Percentiles rank a stretch among this genome's conserved stretches.
These are phyloP conservation scores for Aporophyla nigra DNA, from an alignment of 2,888 invertebrate genomes.

Conservation along the genomic window DNA sequence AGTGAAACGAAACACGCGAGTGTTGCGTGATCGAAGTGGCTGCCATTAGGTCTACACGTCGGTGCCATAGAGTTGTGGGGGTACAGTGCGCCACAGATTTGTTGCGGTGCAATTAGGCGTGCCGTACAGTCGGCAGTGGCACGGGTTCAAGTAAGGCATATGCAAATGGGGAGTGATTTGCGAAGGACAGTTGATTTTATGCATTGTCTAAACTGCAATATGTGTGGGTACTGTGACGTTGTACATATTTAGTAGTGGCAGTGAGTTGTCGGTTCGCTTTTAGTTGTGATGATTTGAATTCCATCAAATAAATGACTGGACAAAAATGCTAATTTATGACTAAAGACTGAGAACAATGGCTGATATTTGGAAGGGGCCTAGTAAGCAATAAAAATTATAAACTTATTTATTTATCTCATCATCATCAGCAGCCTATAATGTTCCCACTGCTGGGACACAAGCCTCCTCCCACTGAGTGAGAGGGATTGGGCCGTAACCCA, in stretches of 20 bases:
- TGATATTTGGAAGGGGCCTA: too few species aligned
- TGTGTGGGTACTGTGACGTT: constrained; percentile 17
- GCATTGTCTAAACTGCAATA: constrained; percentile 56
- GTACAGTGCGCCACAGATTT: constrained; percentile 56
- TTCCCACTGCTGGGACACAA: too few species aligned
- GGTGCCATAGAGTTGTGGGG: constrained; percentile 51
- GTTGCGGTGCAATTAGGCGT: constrained; percentile 64
- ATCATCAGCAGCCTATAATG: too few species aligned
- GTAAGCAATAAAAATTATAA: too few species aligned
- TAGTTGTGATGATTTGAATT: constrained; percentile 9
- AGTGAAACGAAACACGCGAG: constrained; percentile 59
- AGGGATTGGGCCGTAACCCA: too few species aligned
- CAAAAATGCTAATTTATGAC: too few species aligned
- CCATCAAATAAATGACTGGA: too few species aligned
- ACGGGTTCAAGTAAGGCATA: constrained; percentile 61
- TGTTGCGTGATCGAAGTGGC: constrained; percentile 55
- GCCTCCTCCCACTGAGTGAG: too few species aligned
- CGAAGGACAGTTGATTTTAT: constrained; percentile 63
- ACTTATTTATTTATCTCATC: too few species aligned
- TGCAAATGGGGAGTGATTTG: constrained; percentile 62
- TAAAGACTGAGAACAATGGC: too few species aligned
- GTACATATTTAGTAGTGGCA: constrained; percentile 28
- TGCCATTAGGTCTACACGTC: constrained; percentile 55
- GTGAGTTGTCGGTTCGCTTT: constrained; percentile 17
- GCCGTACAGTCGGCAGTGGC: constrained; percentile 51